These are phyloP conservation scores for Sylvilagus floridanus DNA, from an alignment of 2,797 vertebrate species.

Conservation along the genomic window DNA sequence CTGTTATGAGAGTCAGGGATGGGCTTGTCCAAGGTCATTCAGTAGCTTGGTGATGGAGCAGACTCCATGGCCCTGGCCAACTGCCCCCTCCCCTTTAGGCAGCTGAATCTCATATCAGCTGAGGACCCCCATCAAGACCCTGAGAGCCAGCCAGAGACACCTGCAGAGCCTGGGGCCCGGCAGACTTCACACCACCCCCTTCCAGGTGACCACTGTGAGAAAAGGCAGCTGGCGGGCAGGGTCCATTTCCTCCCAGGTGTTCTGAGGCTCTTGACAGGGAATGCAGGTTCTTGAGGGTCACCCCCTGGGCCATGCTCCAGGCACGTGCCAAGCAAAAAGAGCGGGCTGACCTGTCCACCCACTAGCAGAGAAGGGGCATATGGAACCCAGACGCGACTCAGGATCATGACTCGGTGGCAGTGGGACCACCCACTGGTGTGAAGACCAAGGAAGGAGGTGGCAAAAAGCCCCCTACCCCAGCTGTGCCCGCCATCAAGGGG, in stretches of 20 bases:
- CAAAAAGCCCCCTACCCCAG: not conserved
- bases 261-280: not conserved
- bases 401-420: not conserved
- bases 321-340: not conserved
- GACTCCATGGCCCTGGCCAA: not conserved
- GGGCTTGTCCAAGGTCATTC: not conserved
- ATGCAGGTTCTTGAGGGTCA: slow-evolving; percentile 58
- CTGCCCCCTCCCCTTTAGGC: not conserved
- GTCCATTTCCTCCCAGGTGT: not conserved
- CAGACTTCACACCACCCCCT: not conserved
- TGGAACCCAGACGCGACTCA: not conserved
- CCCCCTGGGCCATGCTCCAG: not conserved
- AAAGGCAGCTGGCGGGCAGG: not conserved
- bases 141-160: not conserved
- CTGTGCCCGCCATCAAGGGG: no score
- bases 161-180: not conserved
- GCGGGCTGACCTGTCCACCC: not conserved
- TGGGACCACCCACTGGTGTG: not conserved
- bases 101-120: no score
- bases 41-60: not conserved
- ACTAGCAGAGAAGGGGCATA: not conserved
- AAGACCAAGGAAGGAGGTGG: not conserved
- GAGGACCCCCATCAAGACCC: not conserved
- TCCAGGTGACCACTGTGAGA: not conserved
- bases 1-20: not conserved